Evolutionary conservation across 2,888 invertebrate species (phyloP).

Genomic region (Pandemis corylana): DNA sequence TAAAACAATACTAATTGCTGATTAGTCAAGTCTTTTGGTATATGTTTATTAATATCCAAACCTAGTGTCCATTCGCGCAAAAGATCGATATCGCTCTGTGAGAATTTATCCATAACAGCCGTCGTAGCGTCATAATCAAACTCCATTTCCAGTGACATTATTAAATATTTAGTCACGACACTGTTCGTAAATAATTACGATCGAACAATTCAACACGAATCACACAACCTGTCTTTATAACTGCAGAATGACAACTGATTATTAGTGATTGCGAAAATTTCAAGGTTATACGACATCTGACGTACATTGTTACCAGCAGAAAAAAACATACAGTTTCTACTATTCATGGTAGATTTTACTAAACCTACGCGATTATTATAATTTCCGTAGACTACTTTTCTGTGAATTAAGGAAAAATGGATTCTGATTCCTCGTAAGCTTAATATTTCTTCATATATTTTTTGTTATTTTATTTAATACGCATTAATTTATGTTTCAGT

Average conservation of each 20-base stretch:
- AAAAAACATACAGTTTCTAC: constrained; percentile 32
- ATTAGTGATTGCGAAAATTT: constrained; percentile 34
- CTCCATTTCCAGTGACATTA: constrained; percentile 75
- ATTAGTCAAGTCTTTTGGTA: constrained; percentile 81
- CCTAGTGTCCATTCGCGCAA: constrained; percentile 77
- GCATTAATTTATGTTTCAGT: constrained; percentile 52
- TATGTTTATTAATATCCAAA: constrained; percentile 77
- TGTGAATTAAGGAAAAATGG: constrained; percentile 46
- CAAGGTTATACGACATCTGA: constrained; percentile 21
- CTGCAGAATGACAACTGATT: constrained; percentile 71
- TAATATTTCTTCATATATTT: not conserved
- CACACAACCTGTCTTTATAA: constrained; percentile 52
- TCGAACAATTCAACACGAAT: constrained; percentile 49
- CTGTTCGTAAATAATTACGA: constrained; percentile 61
- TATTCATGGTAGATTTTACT: constrained; percentile 14
- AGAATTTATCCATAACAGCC: constrained; percentile 78
- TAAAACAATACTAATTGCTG: constrained; percentile 88
- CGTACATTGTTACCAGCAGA: constrained; percentile 23
- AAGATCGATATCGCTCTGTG: constrained; percentile 75
- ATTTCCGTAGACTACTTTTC: constrained; percentile 16
- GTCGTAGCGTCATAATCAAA: constrained; percentile 75
- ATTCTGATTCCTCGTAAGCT: constrained; percentile 56
- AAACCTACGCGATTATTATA: constrained; percentile 20
- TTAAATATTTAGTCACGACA: constrained; percentile 47
- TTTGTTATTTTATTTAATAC: not conserved